Evolutionary conservation across 2,113 vertebrate species (phyloP), one percentile per base, ranked within the genome.

Genomic region (Plestiodon gilberti): DNA sequence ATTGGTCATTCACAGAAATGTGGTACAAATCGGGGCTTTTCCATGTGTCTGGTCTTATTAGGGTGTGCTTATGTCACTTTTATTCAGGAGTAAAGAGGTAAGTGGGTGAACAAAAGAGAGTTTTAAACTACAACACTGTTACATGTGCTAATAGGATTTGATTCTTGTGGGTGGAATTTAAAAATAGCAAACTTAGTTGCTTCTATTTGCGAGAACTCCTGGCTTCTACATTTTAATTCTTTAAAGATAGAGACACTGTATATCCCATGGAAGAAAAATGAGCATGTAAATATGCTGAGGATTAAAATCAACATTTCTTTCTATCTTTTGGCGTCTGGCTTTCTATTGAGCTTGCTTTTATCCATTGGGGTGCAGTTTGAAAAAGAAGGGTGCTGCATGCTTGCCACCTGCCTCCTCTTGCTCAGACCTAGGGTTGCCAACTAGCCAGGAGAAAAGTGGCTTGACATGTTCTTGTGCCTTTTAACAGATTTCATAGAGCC

Each of bases 301-400:
- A 71, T 23, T 38, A 57, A 18, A 20, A 33, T 4, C n/a, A 7
- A 5, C 3, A 76, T 1, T 7, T 59, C 40, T 1, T 7, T 59
- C 40, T 75, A 9, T 91, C 83, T 59, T 81, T 87, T 90, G 48
- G 25, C 70, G 22, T 78, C 84, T 86, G 43, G 83, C 55, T 15
- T 83, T 79, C 33, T 77, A 1, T 61, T 25, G 15, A 89, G 82
- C 77, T 64, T 78, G 69, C 76, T 86, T 82, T 35, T 59, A 83
- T 43, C 64, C 28, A 11, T 13, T 65, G 23, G 64, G 64, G 10
- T 28, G 25, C 64, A 28, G 28, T 43, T 65, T 25, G 30, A 17
- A 65, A 81, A 38, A 38, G 35, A 17, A 20, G 38, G 28, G 23
- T 80, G 59, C 35, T 43, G 43, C 38, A 20, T 0, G 43, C 38